phyloP scores from a whole-genome alignment of 2,797 vertebrate species.

The Alosa sapidissima region DNA sequence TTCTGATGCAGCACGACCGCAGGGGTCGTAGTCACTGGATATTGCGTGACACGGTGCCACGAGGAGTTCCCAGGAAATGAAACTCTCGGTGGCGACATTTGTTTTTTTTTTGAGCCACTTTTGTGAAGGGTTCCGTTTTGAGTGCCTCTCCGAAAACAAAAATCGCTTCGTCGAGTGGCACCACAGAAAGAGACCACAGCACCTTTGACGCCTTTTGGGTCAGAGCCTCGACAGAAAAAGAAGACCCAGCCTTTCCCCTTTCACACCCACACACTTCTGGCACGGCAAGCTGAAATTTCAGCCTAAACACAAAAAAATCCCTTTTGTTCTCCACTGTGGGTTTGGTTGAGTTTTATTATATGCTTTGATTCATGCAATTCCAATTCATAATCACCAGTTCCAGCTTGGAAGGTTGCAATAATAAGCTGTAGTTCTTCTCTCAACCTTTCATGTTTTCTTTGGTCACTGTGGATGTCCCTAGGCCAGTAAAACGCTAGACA shows the following conservation, averaged over 20 bases:
- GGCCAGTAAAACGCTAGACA: conserved; percentile 61
- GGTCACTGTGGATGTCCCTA: conserved; percentile 72
- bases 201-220: conserved; percentile 39
- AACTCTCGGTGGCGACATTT: background rate
- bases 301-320: conserved; percentile 43
- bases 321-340: conserved; percentile 63
- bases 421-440: conserved; percentile 63
- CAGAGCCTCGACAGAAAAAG: conserved; percentile 51
- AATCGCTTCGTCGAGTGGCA: background rate
- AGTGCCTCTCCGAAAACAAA: background rate
- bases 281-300: conserved; percentile 46
- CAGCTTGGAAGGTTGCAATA: conserved; percentile 69
- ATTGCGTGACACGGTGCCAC: background rate
- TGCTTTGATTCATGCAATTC: conserved; percentile 67
- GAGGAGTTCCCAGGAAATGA: background rate
- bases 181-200: conserved; percentile 10
- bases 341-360: conserved; percentile 61
- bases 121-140: background rate
- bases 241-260: conserved; percentile 33
- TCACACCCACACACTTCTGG: conserved; percentile 61
- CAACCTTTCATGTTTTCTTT: conserved; percentile 65
- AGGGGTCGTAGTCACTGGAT: background rate
- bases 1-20: background rate
- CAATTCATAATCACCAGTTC: conserved; percentile 68
- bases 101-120: background rate